Evolutionary conservation across 2,888 invertebrate species (phyloP), one percentile per base, ranked within the genome.

Genomic region (Macrosoma leucophasiata): DNA sequence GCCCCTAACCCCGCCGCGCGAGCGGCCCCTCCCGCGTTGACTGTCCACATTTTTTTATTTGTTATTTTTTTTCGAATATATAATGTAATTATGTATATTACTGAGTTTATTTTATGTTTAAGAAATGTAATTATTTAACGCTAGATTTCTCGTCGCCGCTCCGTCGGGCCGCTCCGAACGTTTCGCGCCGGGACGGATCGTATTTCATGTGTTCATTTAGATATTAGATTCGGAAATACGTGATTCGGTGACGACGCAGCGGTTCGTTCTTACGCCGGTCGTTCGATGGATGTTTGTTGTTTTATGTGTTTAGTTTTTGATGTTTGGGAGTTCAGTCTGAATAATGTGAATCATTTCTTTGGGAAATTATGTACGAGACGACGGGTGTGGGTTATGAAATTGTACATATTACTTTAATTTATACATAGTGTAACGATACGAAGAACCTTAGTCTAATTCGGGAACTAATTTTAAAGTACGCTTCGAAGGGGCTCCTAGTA

Each of bases 201-300:
- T 81, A 76, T 78, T 77, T 77, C 77, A 78, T 82, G 82, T 82
- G 82, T 82, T 82, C 82, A 82, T 78, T 79, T 81, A 81, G 81
- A 70, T 81, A 60, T 66, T 78, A 79, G 77, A 70, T 68, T 78
- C 68, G 69, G 78, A 72, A 74, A 74, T 74, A 72, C 76, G 68
- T 60, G 66, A 62, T 58, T 65, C 59, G 66, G 65, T 64, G 61
- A 62, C 49, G 56, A 58, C 56, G 65, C 65, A 61, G 66, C 58
- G 70, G 64, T 62, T 67, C 67, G 62, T 61, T 62, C 58, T 62
- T 54, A 59, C 66, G 62, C 70, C 64, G 69, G 60, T 66, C 70
- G 67, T 66, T 68, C 60, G 69, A 63, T 73, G 73, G 52, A 71
- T 73, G 76, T 74, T 75, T 77, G 76, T 79, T 76, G 74, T 74